Evolutionary conservation across 1,140 invertebrate genomes (phyloP), one percentile per base, ranked within the genome.

Genomic region (Cyphomyrmex costatus): DNA sequence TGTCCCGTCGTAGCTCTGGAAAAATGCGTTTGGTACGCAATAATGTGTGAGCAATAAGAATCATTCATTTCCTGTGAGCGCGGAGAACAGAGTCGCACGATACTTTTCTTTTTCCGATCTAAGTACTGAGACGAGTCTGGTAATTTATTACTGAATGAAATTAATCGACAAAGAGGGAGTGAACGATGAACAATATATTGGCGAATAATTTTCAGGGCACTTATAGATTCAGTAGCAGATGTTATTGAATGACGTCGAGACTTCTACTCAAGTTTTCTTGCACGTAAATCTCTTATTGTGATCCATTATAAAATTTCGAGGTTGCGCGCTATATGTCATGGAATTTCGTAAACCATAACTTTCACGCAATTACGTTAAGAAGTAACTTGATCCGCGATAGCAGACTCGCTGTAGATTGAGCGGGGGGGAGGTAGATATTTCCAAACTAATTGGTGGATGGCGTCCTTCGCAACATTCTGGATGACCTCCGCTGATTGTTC

Each of bases 331-430:
- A 4, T 33, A 33, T 8, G 24, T 14, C 63, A 12, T 24, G 61
- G 61, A 68, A 53, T 56, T 8, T 27, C 16, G 33, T 21, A 27
- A 61, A 51, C 24, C 33, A 21, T 83, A 73, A 42, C 51, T 73
- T 73, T 73, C 79, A 58, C 79, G 79, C 79, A 82, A 82, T 82
- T 82, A 82, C 79, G 68, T 53, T 73, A 83, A 83, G 79, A 83
- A 83, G 68, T 83, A 83, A 83, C 79, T 74, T 83, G 79, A 82
- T 82, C 66, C 79, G 27, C 24, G 66, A 83, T 73, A 83, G 24
- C 53, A 21, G 36, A 80, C 68, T 46, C n/a, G 63, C 63, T 19
- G 21, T 49, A 80, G 78, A 70, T 80, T 66, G 65, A 16, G 42
- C 51, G 27, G 66, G 36, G 2, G 66, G 33, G 3, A 12, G 53